These are phyloP conservation scores for Drosophila kohkoa DNA, from an alignment of 1,140 invertebrate species.

Conservation along the genomic window DNA sequence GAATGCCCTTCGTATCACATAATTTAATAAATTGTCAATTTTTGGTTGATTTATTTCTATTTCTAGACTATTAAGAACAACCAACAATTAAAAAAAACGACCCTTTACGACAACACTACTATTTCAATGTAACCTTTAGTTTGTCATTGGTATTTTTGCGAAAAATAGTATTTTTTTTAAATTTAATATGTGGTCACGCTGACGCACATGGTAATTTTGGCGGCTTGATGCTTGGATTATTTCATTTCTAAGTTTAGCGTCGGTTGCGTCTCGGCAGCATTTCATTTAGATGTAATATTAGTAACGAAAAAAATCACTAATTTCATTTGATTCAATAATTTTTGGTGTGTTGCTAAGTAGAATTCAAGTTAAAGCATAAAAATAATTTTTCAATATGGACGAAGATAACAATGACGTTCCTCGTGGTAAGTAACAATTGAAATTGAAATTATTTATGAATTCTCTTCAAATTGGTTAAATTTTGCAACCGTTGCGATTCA, in stretches of 20 bases:
- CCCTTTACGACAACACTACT: no score
- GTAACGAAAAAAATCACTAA: neutral
- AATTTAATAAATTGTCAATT: no score
- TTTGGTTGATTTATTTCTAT: no score
- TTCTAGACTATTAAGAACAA: no score
- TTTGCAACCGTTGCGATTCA: conserved; percentile 40
- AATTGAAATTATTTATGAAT: neutral
- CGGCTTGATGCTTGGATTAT: conserved; percentile 42
- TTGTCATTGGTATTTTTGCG: no score
- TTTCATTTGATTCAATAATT: neutral
- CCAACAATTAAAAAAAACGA: no score
- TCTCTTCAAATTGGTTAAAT: neutral
- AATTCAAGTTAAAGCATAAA: neutral
- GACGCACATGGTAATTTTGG: conserved; percentile 41
- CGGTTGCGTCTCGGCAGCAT: neutral
- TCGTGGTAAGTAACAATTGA: conserved; percentile 37
- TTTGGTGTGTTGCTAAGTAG: neutral
- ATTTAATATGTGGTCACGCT: conserved; percentile 2
- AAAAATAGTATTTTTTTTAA: neutral
- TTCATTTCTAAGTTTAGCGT: conserved; percentile 47
- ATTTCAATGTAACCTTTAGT: neutral
- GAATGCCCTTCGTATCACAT: no score
- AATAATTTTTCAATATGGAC: conserved; percentile 17
- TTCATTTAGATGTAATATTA: neutral
- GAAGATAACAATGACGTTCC: conserved; percentile 32